Evolutionary conservation across 2,113 vertebrate species (phyloP).

Genomic region (Protobothrops mucrosquamatus): DNA sequence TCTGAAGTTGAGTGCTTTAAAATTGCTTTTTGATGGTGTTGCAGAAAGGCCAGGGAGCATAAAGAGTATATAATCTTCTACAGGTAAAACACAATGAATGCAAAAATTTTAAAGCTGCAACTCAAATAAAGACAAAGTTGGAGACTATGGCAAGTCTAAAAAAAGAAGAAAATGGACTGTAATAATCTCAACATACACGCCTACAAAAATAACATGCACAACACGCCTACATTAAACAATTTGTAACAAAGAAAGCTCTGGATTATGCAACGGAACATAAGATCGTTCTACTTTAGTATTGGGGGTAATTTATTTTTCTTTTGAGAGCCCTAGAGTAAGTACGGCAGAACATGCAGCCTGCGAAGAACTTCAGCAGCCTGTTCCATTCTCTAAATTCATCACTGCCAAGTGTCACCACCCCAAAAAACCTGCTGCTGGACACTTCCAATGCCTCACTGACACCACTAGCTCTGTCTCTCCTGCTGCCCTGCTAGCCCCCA

Average conservation of each 20-base stretch:
- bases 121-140: not conserved
- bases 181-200: not conserved
- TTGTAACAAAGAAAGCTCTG: not conserved
- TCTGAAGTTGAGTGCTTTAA: conserved; percentile 29
- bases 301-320: not conserved
- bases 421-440: not conserved
- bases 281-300: not conserved
- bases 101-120: not conserved
- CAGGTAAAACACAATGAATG: conserved; percentile 16
- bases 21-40: conserved; percentile 30
- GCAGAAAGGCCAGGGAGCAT: not conserved
- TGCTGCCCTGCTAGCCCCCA: not conserved
- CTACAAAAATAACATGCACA: not conserved
- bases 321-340: not conserved
- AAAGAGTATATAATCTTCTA: conserved; percentile 2
- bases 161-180: not conserved
- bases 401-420: not conserved
- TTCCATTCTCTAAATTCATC: not conserved
- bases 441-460: not conserved
- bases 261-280: not conserved
- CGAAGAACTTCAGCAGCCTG: not conserved
- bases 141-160: not conserved
- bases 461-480: not conserved
- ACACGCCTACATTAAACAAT: not conserved
- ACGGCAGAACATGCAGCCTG: not conserved